Evolutionary conservation across 2,888 invertebrate genomes (phyloP).

Genomic region (Criorhina ranunculi): DNA sequence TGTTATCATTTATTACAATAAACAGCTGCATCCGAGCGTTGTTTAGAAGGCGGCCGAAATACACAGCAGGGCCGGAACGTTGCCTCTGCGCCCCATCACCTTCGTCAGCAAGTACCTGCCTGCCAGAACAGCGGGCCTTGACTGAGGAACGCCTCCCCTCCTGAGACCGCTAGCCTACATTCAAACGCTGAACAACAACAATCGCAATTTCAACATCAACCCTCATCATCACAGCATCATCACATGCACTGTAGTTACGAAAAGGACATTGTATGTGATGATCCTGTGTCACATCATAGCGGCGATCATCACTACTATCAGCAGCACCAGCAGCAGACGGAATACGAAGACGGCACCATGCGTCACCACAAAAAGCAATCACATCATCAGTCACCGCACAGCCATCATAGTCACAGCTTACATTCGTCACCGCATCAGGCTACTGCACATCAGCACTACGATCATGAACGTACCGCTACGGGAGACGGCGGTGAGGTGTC

Average conservation of each 20-base stretch:
- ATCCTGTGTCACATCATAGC: slow-evolving; percentile 80
- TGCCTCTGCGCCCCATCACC: slow-evolving; percentile 87
- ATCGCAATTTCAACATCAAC: slow-evolving; percentile 79
- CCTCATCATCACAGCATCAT: slow-evolving; percentile 79
- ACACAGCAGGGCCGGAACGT: slow-evolving; percentile 87
- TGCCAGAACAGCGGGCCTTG: slow-evolving; percentile 85
- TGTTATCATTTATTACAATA: slow-evolving; percentile 63
- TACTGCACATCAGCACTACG: slow-evolving; percentile 78
- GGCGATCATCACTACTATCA: slow-evolving; percentile 78
- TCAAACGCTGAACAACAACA: slow-evolving; percentile 80
- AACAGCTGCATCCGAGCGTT: slow-evolving; percentile 94
- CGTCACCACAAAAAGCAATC: slow-evolving; percentile 79
- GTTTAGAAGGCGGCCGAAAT: slow-evolving; percentile 90
- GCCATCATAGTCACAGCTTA: slow-evolving; percentile 81
- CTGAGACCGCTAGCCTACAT: slow-evolving; percentile 84
- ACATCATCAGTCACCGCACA: slow-evolving; percentile 81
- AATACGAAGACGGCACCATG: slow-evolving; percentile 67
- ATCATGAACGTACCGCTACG: slow-evolving; percentile 70
- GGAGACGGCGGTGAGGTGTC: slow-evolving; percentile 65
- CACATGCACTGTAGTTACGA: slow-evolving; percentile 84
- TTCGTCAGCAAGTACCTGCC: slow-evolving; percentile 85
- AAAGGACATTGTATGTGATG: slow-evolving; percentile 84
- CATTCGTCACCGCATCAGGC: slow-evolving; percentile 79
- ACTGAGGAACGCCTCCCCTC: slow-evolving; percentile 90
- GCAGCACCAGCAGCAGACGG: slow-evolving; percentile 77